Conservation (phyloP, 2,888 invertebrate genomes). For the Anorthoa munda region DNA sequence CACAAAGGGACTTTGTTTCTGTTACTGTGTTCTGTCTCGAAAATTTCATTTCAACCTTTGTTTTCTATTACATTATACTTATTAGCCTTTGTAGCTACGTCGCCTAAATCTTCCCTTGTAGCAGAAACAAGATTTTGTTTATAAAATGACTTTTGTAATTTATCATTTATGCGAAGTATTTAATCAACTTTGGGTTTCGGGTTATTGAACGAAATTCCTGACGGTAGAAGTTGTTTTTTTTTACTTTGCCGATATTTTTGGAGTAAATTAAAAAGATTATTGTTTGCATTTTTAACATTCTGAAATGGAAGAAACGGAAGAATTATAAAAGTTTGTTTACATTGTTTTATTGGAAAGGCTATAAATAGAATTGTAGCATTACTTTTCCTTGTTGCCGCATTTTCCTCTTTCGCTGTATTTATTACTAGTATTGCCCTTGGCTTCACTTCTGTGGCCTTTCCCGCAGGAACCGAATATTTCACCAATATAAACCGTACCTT, state of each 20-base stretch:
- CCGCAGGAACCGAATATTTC: not conserved
- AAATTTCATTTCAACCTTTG: constrained; percentile 69
- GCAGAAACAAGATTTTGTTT: constrained; percentile 50
- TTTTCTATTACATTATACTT: constrained; percentile 72
- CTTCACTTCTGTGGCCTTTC: not conserved
- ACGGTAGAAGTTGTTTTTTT: constrained; percentile 25
- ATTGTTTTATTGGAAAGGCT: not conserved
- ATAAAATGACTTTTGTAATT: constrained; percentile 55
- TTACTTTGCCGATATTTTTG: constrained; percentile 6
- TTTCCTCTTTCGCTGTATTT: not conserved
- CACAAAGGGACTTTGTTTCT: constrained; percentile 53
- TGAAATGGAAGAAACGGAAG: not conserved
- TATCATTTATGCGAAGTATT: constrained; percentile 53
- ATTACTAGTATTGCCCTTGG: not conserved
- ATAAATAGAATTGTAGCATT: not conserved
- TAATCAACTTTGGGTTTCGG: constrained; percentile 54
- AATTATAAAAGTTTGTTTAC: not conserved
- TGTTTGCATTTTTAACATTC: constrained; percentile 3
- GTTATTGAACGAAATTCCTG: constrained; percentile 46
- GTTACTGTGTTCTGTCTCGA: constrained; percentile 52
- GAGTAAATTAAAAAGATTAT: not conserved
- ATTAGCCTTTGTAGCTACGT: constrained; percentile 69
- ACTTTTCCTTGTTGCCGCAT: not conserved
- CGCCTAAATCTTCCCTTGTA: constrained; percentile 54
- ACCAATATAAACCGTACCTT: not conserved